Conservation (phyloP, 2,888 invertebrate genomes). For the Tetheella fluctuosa region DNA sequence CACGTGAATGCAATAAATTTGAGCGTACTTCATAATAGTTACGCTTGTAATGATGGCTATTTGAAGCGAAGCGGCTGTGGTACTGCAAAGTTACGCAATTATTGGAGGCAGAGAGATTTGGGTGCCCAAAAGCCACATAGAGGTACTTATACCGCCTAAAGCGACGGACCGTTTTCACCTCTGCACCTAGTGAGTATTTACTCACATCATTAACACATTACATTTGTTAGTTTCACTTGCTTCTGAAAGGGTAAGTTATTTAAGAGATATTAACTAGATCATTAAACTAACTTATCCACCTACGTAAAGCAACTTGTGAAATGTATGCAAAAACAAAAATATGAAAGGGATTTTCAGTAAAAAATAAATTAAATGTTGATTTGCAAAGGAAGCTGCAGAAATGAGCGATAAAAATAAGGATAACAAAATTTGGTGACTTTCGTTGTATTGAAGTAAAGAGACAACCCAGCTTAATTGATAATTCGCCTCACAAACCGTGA, state of each 20-base stretch:
- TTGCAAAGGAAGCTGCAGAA: no score
- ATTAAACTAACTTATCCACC: background rate
- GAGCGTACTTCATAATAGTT: background rate
- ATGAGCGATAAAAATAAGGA: no score
- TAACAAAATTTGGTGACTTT: no score
- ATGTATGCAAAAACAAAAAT: no score
- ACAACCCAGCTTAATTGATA: no score
- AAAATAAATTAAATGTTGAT: no score
- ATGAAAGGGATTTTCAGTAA: no score
- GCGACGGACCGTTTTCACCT: slow-evolving; percentile 25
- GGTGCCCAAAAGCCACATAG: slow-evolving; percentile 40
- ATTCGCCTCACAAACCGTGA: no score
- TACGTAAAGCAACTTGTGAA: no score
- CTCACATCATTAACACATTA: slow-evolving; percentile 37
- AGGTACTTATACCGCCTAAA: slow-evolving; percentile 27
- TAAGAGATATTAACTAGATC: background rate
- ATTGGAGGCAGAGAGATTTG: slow-evolving; percentile 46
- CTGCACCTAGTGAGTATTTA: slow-evolving; percentile 23
- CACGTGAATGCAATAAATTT: background rate
- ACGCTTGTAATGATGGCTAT: slow-evolving; percentile 37
- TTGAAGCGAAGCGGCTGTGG: slow-evolving; percentile 24
- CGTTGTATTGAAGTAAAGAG: no score
- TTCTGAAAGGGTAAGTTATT: slow-evolving; percentile 7
- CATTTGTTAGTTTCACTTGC: slow-evolving; percentile 18
- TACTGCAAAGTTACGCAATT: slow-evolving; percentile 53